These are phyloP conservation scores for Sinodicranocentrus sp. DNA, from an alignment of 2,888 invertebrate species.

Conservation along the genomic window DNA sequence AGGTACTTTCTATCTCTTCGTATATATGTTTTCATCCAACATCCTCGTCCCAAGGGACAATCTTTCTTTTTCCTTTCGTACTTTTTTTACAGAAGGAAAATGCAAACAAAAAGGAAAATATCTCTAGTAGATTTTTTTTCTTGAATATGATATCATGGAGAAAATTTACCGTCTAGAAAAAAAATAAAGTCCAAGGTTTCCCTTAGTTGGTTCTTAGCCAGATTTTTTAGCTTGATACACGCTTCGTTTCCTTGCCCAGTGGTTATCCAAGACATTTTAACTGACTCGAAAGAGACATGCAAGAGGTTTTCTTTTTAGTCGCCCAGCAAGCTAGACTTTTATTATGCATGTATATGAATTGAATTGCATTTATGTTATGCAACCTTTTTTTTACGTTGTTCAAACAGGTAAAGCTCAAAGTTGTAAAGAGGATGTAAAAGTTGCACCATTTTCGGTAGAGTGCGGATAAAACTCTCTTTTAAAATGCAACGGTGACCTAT, in stretches of 20 bases:
- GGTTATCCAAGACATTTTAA: neutral
- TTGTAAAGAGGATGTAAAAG: too few species aligned
- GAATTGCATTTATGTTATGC: conserved; percentile 9
- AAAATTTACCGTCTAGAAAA: conserved; percentile 32
- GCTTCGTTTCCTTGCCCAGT: conserved; percentile 17
- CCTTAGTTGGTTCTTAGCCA: conserved; percentile 25
- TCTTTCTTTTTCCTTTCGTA: too few species aligned
- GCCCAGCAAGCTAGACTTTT: too few species aligned
- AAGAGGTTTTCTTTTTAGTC: too few species aligned
- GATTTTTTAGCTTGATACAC: neutral
- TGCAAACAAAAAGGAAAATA: too few species aligned
- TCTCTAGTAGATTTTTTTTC: too few species aligned
- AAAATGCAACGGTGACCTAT: conserved; percentile 39
- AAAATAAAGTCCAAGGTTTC: conserved; percentile 34
- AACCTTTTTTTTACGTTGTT: conserved; percentile 11
- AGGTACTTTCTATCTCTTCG: too few species aligned
- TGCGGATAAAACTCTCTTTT: neutral
- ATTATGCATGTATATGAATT: conserved; percentile 35
- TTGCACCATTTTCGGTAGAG: neutral
- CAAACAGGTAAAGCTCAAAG: conserved; percentile 22
- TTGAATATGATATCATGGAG: neutral
- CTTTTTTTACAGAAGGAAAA: too few species aligned
- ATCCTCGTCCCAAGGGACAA: too few species aligned
- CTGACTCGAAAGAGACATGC: too few species aligned
- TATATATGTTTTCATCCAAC: too few species aligned